Evolutionary conservation across 2,113 vertebrate genomes (phyloP).

Genomic region (Mobula birostris): DNA sequence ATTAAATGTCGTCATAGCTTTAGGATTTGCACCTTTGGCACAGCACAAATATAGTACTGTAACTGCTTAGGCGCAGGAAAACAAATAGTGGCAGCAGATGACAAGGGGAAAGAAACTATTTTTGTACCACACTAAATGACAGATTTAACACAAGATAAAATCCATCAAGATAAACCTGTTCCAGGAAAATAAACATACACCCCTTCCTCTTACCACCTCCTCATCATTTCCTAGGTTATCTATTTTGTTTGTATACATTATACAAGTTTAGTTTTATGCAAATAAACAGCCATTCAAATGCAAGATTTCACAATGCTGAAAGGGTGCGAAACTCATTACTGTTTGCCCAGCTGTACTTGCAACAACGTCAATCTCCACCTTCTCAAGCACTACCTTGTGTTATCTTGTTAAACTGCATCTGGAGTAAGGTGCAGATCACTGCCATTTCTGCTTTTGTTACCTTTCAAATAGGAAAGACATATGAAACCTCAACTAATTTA

Average conservation of each 20-base stretch:
- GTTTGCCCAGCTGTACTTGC: conserved; percentile 23
- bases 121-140: neutral
- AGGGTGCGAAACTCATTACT: conserved; percentile 28
- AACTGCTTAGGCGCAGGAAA: neutral
- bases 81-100: neutral
- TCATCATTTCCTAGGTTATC: neutral
- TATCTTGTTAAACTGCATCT: conserved; percentile 16
- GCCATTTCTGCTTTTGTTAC: conserved; percentile 9
- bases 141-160: conserved; percentile 30
- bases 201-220: neutral
- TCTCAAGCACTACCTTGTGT: conserved; percentile 31
- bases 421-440: conserved; percentile 4
- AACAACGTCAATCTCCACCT: conserved; percentile 20
- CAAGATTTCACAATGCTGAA: conserved; percentile 2
- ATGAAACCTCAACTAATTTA: neutral
- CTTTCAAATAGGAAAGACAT: conserved; percentile 7
- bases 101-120: neutral
- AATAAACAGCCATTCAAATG: conserved; percentile 10
- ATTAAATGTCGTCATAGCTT: neutral
- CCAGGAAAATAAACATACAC: neutral
- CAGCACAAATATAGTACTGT: neutral
- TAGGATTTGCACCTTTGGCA: neutral
- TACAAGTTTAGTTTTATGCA: conserved; percentile 19
- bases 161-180: neutral
- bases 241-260: neutral